Base-by-base conservation (phyloP, 2,113 vertebrate species). In the Podarcis cretensis region DNA sequence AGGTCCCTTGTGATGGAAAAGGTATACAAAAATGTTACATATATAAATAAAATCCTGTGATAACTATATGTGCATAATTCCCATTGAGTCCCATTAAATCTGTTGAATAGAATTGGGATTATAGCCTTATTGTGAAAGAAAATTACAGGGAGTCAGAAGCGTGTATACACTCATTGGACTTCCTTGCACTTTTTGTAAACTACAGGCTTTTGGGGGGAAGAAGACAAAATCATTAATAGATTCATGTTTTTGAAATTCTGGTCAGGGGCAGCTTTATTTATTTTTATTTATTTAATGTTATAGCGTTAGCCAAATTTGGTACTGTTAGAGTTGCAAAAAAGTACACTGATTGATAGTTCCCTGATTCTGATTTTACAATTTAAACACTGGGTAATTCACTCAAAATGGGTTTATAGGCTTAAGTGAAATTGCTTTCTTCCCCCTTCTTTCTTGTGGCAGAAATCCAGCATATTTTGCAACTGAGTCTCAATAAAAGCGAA, bases 401-500 rank as follows among this genome's bases (percentile, higher is more conserved):
- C 86, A 90, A 89, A 94, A 92, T 87, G 85, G 16, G 79, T 75
- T 63, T 92, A 93, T 30, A 88, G 66, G 57, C 75, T 93, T 96
- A 92, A 94, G 76, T 87, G 86, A 94, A 96, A 94, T 96, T 76
- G 82, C 63, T 87, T 90, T 91, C 6, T 89, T 85, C 48, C 48
- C 68, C 57, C 69, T 35, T 75, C 27, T 43, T 82, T n/a, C 87
- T 89, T 68, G 30, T 94, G 92, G 90, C 86, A 94, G 84, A 91
- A 73, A 91, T 94, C 89, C 92, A 94, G 66, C 90, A 87, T 92
- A 92, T 93, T 95, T 95, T 94, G 89, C 78, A 94, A 89, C 59
- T 87, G 84, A 95, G 91, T 95, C 93, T 90, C 87, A 95, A 93
- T 88, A 90, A 94, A 96, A 95, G 82, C 43, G 87, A 65, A 83